Base-by-base conservation (phyloP, 2,888 invertebrate genomes). In the Eretmocerus hayati region DNA sequence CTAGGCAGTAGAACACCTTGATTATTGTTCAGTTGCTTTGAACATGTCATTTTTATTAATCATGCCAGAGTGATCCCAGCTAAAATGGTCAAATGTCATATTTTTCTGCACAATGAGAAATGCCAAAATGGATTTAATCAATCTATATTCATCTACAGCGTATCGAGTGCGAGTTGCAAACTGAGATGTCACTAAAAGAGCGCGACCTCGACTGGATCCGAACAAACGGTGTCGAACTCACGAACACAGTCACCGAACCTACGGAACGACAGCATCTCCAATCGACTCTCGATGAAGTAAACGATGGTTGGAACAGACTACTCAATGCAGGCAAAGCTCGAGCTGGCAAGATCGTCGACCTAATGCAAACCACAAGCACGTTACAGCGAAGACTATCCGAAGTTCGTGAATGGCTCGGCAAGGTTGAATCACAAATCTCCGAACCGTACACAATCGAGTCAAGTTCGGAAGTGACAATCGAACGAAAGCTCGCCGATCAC, bases 201-300 rank as follows among this genome's bases (percentile, higher is more conserved):
- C 78, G 83, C 4, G 90, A 90, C 66, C 81, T 83, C 36, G 83
- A 84, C 52, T 90, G 90, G 90, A 72, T 91, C 16, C 65, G 80
- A 5, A 77, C 77, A 53, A 84, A 83, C 0, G 88, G 88, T 0
- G 74, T 73, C 9, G 79, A 81, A 56, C 69, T 90, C 39, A 73
- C 83, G 11, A 78, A 26, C 11, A 81, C 47, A 80, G 33, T 83
- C 50, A 81, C 82, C 43, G 80, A 79, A 41, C 76, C 79, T 3
- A 67, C 72, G 1, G 82, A 85, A 58, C 81, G 79, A 47, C 70
- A 72, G 13, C 77, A 77, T 46, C 69, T 84, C 13, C 75, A 79
- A 54, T 67, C 71, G 2, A 75, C 77, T 53, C 67, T 83, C 4
- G 75, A 79, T 48, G 79, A 81, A 26, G 73, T 87, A 0, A 79